Conservation (phyloP, 2,797 vertebrate species). For the Cryptoprocta ferox region DNA sequence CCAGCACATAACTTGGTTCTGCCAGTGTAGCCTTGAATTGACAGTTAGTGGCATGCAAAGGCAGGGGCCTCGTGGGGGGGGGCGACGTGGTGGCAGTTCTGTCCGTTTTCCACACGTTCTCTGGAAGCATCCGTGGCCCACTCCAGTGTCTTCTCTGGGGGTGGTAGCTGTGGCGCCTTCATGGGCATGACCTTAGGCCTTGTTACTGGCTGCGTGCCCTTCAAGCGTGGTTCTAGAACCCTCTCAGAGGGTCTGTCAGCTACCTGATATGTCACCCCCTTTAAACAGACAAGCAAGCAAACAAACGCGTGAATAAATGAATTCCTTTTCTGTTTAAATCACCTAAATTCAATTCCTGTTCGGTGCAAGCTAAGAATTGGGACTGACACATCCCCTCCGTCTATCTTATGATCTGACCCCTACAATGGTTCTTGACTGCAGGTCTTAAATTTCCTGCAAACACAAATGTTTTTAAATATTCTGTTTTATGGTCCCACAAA, state of each 20-base stretch:
- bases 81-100: background rate
- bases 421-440: background rate
- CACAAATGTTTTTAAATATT: background rate
- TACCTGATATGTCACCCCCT: background rate
- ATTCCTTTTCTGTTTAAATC: background rate
- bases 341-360: background rate
- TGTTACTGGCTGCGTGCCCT: background rate
- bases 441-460: background rate
- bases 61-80: background rate
- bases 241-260: background rate
- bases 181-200: background rate
- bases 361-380: background rate
- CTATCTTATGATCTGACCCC: background rate
- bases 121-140: background rate
- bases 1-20: background rate
- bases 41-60: background rate
- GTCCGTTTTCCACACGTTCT: background rate
- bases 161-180: background rate
- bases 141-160: fast-evolving
- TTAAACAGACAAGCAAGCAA: background rate
- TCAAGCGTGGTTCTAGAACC: background rate
- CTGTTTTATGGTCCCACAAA: background rate
- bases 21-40: background rate
- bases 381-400: background rate
- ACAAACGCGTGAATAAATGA: background rate